Evolutionary conservation across 1,140 invertebrate species (phyloP).

Genomic region (Bombus fervidus): DNA sequence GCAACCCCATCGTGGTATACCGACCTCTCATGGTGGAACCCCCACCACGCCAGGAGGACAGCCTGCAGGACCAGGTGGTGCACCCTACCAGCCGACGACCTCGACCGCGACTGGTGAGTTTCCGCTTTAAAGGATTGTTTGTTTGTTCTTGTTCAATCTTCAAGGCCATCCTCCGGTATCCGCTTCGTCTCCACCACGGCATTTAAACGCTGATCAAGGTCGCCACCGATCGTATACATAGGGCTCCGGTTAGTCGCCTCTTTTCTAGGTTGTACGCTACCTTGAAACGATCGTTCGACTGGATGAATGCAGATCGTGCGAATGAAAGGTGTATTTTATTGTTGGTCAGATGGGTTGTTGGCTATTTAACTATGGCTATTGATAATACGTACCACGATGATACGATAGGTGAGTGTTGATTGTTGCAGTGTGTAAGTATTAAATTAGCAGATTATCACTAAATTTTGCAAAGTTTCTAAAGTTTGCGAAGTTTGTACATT

Average conservation of each 20-base stretch:
- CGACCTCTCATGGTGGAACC: constrained; percentile 78
- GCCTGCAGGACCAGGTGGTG: constrained; percentile 81
- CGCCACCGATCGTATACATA: background rate
- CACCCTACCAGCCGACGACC: constrained; percentile 85
- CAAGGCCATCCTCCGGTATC: constrained; percentile 27
- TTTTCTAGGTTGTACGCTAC: background rate
- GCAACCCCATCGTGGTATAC: constrained; percentile 81
- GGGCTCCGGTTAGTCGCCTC: background rate
- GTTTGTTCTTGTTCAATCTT: constrained; percentile 47
- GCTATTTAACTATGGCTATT: too few species aligned
- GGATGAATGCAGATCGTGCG: background rate
- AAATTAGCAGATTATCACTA: too few species aligned
- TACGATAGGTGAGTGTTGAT: too few species aligned
- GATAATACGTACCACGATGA: too few species aligned
- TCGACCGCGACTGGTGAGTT: constrained; percentile 85
- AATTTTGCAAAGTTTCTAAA: too few species aligned
- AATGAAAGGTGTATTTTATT: background rate
- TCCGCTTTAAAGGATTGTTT: constrained; percentile 58
- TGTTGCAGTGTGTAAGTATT: too few species aligned
- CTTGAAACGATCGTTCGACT: background rate
- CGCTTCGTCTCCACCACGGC: background rate
- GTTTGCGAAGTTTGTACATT: too few species aligned
- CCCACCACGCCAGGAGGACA: constrained; percentile 80
- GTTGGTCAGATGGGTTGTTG: background rate
- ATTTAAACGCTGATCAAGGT: constrained; percentile 26